These are phyloP conservation scores for Merodon equestris DNA, from an alignment of 2,888 invertebrate genomes.

Conservation along the genomic window DNA sequence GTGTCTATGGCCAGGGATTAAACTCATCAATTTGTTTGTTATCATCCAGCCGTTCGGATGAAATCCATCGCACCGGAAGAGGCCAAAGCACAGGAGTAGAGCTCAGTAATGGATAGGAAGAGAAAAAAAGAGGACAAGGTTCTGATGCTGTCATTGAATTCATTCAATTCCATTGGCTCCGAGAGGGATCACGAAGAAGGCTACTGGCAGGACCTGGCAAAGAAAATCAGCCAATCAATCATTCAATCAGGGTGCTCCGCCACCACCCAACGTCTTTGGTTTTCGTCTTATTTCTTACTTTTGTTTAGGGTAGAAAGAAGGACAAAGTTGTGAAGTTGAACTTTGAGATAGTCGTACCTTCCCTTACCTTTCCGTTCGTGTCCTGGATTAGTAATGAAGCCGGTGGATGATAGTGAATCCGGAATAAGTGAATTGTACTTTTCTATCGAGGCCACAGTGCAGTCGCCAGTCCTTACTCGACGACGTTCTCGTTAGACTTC, in stretches of 20 bases:
- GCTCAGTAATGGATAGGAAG: neutral
- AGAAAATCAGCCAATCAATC: conserved; percentile 66
- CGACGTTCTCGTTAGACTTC: conserved; percentile 50
- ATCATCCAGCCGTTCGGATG: conserved; percentile 43
- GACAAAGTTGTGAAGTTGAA: conserved; percentile 16
- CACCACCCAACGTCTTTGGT: conserved; percentile 1
- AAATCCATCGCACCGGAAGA: conserved; percentile 36
- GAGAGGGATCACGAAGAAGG: conserved; percentile 20
- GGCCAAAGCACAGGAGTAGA: conserved; percentile 4
- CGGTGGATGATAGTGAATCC: too few relatives aligned
- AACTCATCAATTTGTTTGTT: conserved; percentile 63
- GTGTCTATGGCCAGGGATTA: conserved; percentile 37
- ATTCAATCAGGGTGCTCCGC: conserved; percentile 56
- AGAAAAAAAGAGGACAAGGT: conserved; percentile 13
- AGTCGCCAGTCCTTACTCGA: conserved; percentile 19
- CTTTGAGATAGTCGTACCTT: conserved; percentile 29
- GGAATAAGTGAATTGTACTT: conserved; percentile 51
- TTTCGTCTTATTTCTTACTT: neutral
- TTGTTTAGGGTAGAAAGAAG: neutral
- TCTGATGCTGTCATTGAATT: conserved; percentile 56
- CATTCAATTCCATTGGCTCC: conserved; percentile 62
- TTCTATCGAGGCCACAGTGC: conserved; percentile 17
- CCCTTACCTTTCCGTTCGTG: neutral
- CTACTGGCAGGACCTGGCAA: conserved; percentile 42
- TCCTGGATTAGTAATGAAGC: neutral